Conservation (phyloP, 2,797 vertebrate species). For the Syndactyla subalaris region DNA sequence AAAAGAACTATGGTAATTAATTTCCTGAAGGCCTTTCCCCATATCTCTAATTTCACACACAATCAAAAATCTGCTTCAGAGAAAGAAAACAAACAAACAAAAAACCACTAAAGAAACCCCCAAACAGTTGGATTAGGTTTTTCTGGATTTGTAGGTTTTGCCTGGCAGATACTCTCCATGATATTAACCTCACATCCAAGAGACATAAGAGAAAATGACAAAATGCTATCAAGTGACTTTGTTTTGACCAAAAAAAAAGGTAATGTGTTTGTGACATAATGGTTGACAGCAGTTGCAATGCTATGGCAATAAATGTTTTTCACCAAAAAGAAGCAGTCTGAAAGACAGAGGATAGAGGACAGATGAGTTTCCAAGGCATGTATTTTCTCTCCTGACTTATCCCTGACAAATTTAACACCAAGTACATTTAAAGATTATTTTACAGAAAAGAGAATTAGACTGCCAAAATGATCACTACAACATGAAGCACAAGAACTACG, state of each 20-base stretch:
- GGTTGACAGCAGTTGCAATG: not conserved
- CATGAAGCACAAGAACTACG: not conserved
- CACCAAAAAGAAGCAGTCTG: not conserved
- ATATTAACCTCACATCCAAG: not conserved
- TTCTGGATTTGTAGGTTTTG: not conserved
- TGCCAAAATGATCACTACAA: not conserved
- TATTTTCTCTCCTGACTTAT: not conserved
- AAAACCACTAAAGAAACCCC: not conserved
- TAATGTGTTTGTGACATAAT: not conserved
- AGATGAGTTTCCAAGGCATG: accelerated
- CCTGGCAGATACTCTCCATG: not conserved
- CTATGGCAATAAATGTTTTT: not conserved
- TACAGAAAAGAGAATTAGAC: not conserved
- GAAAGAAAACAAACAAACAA: not conserved
- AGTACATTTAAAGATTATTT: not conserved
- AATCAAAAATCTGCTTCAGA: not conserved
- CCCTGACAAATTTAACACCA: not conserved
- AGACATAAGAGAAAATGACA: not conserved
- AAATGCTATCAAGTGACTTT: not conserved
- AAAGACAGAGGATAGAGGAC: not conserved
- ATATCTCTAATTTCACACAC: not conserved
- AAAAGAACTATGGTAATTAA: not conserved
- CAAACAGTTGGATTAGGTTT: not conserved
- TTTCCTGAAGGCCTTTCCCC: not conserved
- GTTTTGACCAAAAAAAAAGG: not conserved